Percentiles rank a stretch among this genome's conserved stretches.
phyloP scores from a whole-genome alignment of 2,113 vertebrate species.

The Rhagologus leucostigma region DNA sequence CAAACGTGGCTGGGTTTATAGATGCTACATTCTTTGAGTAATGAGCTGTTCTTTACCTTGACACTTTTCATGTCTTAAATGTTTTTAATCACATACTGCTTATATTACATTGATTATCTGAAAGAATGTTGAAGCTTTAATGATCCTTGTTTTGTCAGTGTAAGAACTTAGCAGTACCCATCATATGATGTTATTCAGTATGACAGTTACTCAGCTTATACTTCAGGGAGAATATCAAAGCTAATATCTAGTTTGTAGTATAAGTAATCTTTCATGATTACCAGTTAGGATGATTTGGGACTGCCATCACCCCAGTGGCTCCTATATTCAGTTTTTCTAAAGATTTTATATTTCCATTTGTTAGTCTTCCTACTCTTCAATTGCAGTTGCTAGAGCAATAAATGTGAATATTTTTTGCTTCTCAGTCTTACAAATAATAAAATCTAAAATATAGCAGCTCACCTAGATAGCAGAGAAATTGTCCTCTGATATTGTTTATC shows the following conservation, averaged over 20 bases:
- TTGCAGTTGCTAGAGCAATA: slow-evolving; percentile 47
- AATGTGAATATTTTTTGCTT: slow-evolving; percentile 28
- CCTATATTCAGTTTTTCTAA: slow-evolving; percentile 9
- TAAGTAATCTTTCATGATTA: slow-evolving; percentile 48
- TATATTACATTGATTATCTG: slow-evolving; percentile 36
- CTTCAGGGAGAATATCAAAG: slow-evolving; percentile 55
- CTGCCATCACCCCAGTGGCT: not conserved
- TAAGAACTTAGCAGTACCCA: slow-evolving; percentile 21
- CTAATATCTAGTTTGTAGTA: slow-evolving; percentile 41
- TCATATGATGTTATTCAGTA: slow-evolving; percentile 22
- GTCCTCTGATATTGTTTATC: slow-evolving; percentile 7
- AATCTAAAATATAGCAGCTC: slow-evolving; percentile 22
- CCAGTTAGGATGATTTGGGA: slow-evolving; percentile 46
- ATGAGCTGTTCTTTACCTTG: not conserved
- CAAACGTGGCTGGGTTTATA: not conserved
- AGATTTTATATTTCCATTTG: slow-evolving; percentile 23
- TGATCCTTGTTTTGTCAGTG: slow-evolving; percentile 18
- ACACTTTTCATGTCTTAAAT: slow-evolving; percentile 5
- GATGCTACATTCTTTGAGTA: not conserved
- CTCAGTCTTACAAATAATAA: slow-evolving; percentile 32
- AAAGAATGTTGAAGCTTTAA: slow-evolving; percentile 37
- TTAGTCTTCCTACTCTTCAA: slow-evolving; percentile 12
- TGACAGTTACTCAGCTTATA: slow-evolving; percentile 46
- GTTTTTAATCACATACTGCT: not conserved
- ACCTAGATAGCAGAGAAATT: not conserved